Base-by-base conservation (phyloP, 2,797 vertebrate species). In the Mastacembelus armatus region DNA sequence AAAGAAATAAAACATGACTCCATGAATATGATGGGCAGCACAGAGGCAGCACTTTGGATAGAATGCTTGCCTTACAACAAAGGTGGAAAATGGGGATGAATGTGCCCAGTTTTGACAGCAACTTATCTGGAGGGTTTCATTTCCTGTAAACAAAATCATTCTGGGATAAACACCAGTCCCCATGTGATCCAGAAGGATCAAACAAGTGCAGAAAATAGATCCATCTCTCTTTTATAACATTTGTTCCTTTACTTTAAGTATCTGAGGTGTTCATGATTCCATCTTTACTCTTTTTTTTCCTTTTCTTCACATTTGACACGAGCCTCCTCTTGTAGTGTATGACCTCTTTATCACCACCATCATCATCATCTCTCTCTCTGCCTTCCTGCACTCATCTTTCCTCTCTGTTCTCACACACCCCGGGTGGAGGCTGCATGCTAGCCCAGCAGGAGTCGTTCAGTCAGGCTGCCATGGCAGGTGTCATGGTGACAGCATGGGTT, bases 381-480 rank as follows among this genome's bases (percentile, higher is more conserved):
- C 35, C 33, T 42, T 18, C 27, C 33, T 35, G 26, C 44, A 18
- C 24, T 26, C 26, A 7, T 52, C 27, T 58, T n/a, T 22, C 26
- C 45, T 61, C 22, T 52, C 21, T 56, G n/a, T 67, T 47, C 51
- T 48, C 27, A 45, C 30, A 44, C 50, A 36, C 65, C 64, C 27
- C 39, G 65, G 38, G 36, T 24, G n/a, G 29, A 33, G 40, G 62
- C 64, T 33, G 42, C 4, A 1, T 78, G 62, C 51, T 18, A 49
- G 48, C 70, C 60, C 74, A 70, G 73, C 56, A 56, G 74, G 78
- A 59, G 54, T 39, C 14, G 8, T 64, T 62, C 54, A 43, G 58
- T 71, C 81, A 75, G 80, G 67, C 48, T 61, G 74, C 43, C 4
- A 22, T 24, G 38, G 69, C 83, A 77, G 82, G 78, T 78, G 83